A percentile compares a stretch with the other conserved stretches of the same genome.
Evolutionary conservation across 2,888 invertebrate species (phyloP).

Genomic region (Celastrina argiolus): DNA sequence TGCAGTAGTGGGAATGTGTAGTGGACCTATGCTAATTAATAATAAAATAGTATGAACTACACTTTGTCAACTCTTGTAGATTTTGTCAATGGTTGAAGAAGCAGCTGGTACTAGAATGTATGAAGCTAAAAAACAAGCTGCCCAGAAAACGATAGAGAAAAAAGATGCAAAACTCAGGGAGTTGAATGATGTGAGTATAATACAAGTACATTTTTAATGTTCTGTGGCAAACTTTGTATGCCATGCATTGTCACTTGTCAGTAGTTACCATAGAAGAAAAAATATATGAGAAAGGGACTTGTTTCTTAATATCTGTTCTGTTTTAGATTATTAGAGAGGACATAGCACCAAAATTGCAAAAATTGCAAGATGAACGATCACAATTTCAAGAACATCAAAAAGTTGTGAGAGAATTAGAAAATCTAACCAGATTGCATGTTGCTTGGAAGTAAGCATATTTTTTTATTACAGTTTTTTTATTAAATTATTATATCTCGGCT

Average conservation of each 20-base stretch:
- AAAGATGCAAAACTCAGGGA: slow-evolving; percentile 94
- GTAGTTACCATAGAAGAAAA: no score
- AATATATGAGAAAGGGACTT: no score
- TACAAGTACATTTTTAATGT: no score
- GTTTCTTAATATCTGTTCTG: background rate
- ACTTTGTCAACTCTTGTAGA: slow-evolving; percentile 63
- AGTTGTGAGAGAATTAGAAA: slow-evolving; percentile 89
- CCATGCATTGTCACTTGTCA: no score
- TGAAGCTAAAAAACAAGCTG: slow-evolving; percentile 92
- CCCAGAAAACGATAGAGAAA: slow-evolving; percentile 91
- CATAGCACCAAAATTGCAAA: slow-evolving; percentile 92
- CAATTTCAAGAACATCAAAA: slow-evolving; percentile 93
- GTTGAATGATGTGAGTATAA: slow-evolving; percentile 85
- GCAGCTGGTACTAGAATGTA: slow-evolving; percentile 98
- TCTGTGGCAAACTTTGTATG: no score
- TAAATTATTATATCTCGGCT: no score
- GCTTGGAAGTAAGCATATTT: slow-evolving; percentile 82
- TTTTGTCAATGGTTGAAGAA: slow-evolving; percentile 98
- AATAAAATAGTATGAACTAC: background rate
- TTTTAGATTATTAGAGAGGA: slow-evolving; percentile 79
- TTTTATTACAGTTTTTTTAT: background rate
- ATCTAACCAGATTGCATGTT: slow-evolving; percentile 83
- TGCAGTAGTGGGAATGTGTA: no score
- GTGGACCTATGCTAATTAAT: background rate
- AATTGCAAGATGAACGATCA: slow-evolving; percentile 89